phyloP scores from a whole-genome alignment of 2,113 vertebrate genomes.

The Osmerus mordax region DNA sequence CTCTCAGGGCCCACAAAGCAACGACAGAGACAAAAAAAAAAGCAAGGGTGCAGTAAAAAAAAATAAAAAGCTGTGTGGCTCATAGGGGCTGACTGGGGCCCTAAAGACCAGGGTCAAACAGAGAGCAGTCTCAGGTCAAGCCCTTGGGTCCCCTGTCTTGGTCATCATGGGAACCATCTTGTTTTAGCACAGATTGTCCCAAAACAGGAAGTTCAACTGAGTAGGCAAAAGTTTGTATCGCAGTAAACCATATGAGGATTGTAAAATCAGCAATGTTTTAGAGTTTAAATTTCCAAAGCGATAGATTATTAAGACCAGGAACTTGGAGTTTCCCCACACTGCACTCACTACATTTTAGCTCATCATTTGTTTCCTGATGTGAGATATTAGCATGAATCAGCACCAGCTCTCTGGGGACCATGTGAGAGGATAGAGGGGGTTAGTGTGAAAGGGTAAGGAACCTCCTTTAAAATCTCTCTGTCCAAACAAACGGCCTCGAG shows the following conservation, averaged over 20 bases:
- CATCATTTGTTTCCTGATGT: too few relatives aligned
- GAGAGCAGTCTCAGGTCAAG: constrained; percentile 46
- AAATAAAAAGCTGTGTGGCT: constrained; percentile 50
- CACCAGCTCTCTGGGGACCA: too few relatives aligned
- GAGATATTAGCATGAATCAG: too few relatives aligned
- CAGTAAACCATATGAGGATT: background rate
- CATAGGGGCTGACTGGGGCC: constrained; percentile 46
- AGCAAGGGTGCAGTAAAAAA: constrained; percentile 54
- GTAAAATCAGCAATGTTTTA: background rate
- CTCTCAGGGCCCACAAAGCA: constrained; percentile 20
- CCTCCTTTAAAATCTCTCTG: background rate
- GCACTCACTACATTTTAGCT: too few relatives aligned
- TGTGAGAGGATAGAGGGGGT: background rate
- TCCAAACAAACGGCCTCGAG: constrained; percentile 31
- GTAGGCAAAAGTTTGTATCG: background rate
- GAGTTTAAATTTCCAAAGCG: background rate
- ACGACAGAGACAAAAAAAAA: constrained; percentile 39
- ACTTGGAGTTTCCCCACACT: too few relatives aligned
- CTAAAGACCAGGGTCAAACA: constrained; percentile 52
- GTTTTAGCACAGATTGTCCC: constrained; percentile 5
- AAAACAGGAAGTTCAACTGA: background rate
- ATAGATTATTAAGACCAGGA: too few relatives aligned
- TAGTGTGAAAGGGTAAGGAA: background rate
- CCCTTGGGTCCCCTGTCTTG: constrained; percentile 6
- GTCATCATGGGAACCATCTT: constrained; percentile 22